Conservation (phyloP, 23 tunicate species). For the Halocynthia aurantium region DNA sequence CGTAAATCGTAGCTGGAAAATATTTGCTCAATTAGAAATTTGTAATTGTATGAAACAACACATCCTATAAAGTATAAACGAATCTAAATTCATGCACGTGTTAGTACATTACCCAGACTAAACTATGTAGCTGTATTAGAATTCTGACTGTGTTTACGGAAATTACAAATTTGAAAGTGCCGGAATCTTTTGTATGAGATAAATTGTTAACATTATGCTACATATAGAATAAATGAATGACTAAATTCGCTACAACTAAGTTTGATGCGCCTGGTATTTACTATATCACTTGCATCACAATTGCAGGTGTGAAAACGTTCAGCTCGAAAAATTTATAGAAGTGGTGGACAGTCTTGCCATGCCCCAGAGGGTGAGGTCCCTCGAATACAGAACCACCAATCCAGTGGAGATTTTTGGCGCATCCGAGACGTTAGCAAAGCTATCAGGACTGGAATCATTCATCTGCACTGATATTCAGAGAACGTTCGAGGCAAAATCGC, state of each 20-base stretch:
- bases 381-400: slow-evolving; percentile 16
- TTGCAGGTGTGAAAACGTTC: slow-evolving; percentile 32
- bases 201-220: neutral
- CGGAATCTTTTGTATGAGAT: neutral
- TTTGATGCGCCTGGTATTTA: too few relatives aligned
- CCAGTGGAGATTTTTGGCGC: slow-evolving; percentile 18
- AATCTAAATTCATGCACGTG: neutral
- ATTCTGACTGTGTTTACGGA: too few relatives aligned
- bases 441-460: slow-evolving; percentile 26
- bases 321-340: neutral
- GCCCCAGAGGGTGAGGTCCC: slow-evolving; percentile 16
- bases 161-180: neutral
- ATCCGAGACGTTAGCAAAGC: neutral
- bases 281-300: too few relatives aligned
- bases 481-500: neutral
- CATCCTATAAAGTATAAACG: too few relatives aligned
- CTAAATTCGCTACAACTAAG: too few relatives aligned
- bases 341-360: slow-evolving; percentile 13
- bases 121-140: neutral
- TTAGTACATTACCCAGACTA: too few relatives aligned
- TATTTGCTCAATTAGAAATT: too few relatives aligned
- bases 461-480: slow-evolving; percentile 12
- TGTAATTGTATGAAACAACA: too few relatives aligned
- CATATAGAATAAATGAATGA: too few relatives aligned
- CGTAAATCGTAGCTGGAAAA: too few relatives aligned